These are phyloP conservation scores for Cladopsammia gracilis DNA, from an alignment of 64 coral and sea anemone species.

Conservation along the genomic window DNA sequence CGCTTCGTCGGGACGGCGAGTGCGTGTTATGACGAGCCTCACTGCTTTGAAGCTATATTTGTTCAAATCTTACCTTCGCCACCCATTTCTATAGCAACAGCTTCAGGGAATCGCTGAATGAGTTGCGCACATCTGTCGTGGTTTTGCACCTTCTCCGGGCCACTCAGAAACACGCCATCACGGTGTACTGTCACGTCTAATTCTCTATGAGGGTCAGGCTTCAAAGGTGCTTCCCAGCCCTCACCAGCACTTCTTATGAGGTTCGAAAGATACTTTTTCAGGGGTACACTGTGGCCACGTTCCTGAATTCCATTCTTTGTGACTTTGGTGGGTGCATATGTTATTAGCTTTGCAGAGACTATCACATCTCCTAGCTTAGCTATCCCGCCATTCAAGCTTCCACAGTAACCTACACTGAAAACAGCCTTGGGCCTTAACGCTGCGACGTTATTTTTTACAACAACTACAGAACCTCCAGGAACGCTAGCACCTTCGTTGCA, in stretches of 20 bases:
- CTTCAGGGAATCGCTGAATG: background rate
- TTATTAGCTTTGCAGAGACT: background rate
- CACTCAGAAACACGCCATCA: slow-evolving; percentile 28
- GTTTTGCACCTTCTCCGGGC: slow-evolving; percentile 29
- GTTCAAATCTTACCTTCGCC: slow-evolving; percentile 35
- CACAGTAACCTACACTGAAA: slow-evolving; percentile 1
- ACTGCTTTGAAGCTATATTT: too few species aligned
- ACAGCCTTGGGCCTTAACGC: background rate
- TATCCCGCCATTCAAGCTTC: background rate
- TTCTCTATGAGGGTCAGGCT: background rate
- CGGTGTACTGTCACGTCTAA: background rate
- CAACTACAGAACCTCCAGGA: background rate
- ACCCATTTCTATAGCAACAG: slow-evolving; percentile 53
- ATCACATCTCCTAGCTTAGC: slow-evolving; percentile 8
- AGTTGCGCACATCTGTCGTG: background rate
- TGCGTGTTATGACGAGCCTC: too few species aligned
- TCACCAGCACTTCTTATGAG: background rate
- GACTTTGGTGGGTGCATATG: background rate
- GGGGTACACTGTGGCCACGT: background rate
- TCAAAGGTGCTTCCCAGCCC: slow-evolving; percentile 43
- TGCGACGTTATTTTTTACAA: background rate
- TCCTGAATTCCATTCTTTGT: background rate
- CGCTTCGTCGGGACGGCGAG: too few species aligned
- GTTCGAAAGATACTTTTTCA: background rate
- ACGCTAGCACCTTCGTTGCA: background rate